Base-by-base conservation (phyloP, 2,113 vertebrate species). In the Melospiza georgiana region DNA sequence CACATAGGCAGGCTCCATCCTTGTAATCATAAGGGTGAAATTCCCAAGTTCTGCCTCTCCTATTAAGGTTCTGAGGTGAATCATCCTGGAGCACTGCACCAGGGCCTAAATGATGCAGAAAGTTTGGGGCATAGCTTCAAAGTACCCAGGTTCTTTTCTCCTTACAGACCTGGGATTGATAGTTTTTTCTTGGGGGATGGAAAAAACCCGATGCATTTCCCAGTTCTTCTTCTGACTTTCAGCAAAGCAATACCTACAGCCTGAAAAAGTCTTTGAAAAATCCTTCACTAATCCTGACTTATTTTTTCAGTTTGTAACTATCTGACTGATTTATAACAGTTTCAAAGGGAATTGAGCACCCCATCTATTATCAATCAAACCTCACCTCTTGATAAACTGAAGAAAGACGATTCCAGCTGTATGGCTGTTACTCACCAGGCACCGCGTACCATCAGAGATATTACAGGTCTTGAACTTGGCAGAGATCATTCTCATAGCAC, bases 391-490 rank as follows among this genome's bases (percentile, higher is more conserved):
- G 49, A 55, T 95, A 80, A 82, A 44, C 69, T 72, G 74, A 78
- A 57, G 80, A 85, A 84, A 86, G 63, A 41, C 31, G 48, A 19
- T 63, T 63, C 13, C 51, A 91, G 21, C 31, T 87, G 24, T 49
- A 75, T 2, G 24, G 65, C 61, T 90, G 87, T 78, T 91, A 84
- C 67, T 93, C 67, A 77, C 59, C 51, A 75, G 83, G 37, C 73
- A 78, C 37, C 6, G 5, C 1, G 19, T 75, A 79, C 73, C 44
- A 94, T 68, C 30, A 81, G 44, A 90, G 80, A 78, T 54, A 90
- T 87, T 76, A 93, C 66, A 95, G 80, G 73, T 92, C 84, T 75
- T 87, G 83, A 91, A 90, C 95, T 91, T 83, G 68, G 49, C 1
- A 8, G 67, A 95, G 85, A 62, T 25, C 48, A 46, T 88, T 68